phyloP scores from a whole-genome alignment of 2,797 vertebrate species.

The Macrochelys suwanniensis region DNA sequence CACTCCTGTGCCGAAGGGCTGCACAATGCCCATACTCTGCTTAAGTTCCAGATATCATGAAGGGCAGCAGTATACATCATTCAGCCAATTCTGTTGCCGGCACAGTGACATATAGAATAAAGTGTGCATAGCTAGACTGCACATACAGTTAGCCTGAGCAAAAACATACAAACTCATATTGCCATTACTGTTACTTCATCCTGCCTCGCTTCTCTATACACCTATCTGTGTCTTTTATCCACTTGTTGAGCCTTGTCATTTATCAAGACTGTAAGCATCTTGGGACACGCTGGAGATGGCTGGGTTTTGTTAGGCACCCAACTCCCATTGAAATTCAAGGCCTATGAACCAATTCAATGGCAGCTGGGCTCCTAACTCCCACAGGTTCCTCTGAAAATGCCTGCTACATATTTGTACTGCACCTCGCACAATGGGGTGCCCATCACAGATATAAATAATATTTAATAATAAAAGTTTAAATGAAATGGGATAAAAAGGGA shows the following conservation, averaged over 20 bases:
- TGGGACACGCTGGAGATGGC: no score
- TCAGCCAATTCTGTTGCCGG: neutral
- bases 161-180: neutral
- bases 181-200: neutral
- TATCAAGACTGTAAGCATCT: neutral
- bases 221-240: neutral
- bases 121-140: neutral
- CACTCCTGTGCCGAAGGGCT: no score
- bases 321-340: neutral
- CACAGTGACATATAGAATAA: neutral
- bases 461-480: neutral
- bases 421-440: neutral
- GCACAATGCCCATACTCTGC: neutral
- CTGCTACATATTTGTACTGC: neutral
- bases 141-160: neutral
- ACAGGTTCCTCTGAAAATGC: neutral
- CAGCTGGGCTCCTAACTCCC: neutral
- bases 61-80: neutral
- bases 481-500: neutral
- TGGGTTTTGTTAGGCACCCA: accelerated
- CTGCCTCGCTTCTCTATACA: neutral
- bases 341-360: neutral
- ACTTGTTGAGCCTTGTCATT: accelerated
- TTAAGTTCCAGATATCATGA: accelerated
- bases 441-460: neutral